Percentiles rank a stretch among this genome's conserved stretches.
Evolutionary conservation across 2,888 invertebrate species (phyloP).

Genomic region (Carpatolechia fugitivella): DNA sequence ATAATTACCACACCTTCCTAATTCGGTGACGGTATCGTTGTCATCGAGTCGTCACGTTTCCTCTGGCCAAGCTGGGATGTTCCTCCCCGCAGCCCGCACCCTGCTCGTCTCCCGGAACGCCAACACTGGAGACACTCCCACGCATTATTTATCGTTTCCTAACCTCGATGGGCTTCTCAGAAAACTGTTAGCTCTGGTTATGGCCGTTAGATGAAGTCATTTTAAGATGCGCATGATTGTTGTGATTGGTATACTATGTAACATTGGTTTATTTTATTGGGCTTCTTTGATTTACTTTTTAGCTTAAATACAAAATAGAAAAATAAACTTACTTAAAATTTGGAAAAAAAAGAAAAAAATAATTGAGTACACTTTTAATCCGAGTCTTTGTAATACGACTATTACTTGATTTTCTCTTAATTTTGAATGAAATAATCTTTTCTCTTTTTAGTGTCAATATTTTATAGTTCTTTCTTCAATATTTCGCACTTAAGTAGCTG

Average conservation of each 20-base stretch:
- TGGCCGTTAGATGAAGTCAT: constrained; percentile 8
- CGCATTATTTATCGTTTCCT: constrained; percentile 71
- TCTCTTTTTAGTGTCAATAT: no score
- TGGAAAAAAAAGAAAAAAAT: neutral
- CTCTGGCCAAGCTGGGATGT: constrained; percentile 26
- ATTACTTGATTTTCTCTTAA: no score
- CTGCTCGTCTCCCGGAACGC: constrained; percentile 65
- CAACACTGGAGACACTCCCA: constrained; percentile 52
- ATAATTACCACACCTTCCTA: constrained; percentile 1
- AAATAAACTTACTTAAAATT: neutral
- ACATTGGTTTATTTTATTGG: no score
- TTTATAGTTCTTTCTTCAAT: no score
- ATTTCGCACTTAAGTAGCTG: no score
- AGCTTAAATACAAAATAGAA: neutral
- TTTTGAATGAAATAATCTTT: no score
- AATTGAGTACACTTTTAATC: neutral
- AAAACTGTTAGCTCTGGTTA: constrained; percentile 19
- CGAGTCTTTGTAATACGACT: no score
- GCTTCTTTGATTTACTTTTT: no score
- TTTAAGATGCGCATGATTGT: neutral
- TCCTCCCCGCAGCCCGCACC: constrained; percentile 45
- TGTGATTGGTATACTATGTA: no score
- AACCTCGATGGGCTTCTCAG: constrained; percentile 47
- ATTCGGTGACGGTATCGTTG: constrained; percentile 29
- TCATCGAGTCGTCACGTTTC: constrained; percentile 54